Conservation (phyloP, 2,113 vertebrate species). For the Centropus unirufus region DNA sequence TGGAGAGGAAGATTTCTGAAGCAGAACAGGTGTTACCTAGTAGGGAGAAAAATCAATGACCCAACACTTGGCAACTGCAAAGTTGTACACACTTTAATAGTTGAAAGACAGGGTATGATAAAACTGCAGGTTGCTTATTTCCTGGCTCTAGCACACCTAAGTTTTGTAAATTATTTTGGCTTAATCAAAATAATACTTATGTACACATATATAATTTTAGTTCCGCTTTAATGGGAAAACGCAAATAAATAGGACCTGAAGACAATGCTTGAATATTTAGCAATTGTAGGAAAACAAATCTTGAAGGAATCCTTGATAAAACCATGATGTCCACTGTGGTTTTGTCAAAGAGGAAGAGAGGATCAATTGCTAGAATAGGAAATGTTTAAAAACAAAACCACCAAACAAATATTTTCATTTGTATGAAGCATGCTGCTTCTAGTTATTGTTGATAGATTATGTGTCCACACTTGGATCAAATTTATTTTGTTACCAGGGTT, state of each 20-base stretch:
- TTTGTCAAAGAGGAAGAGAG: neutral
- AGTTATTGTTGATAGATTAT: neutral
- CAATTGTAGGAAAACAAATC: neutral
- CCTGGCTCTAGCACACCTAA: neutral
- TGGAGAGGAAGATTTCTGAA: slow-evolving; percentile 35
- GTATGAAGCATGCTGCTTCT: neutral
- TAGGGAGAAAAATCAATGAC: slow-evolving; percentile 1
- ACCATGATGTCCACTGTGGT: neutral
- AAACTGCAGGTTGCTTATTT: neutral
- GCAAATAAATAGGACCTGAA: neutral
- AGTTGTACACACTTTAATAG: slow-evolving; percentile 28
- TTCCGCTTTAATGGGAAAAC: neutral
- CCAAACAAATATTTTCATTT: neutral
- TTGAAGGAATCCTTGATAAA: neutral
- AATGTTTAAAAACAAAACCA: neutral
- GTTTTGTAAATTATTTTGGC: neutral
- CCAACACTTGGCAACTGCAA: slow-evolving; percentile 7
- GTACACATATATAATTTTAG: neutral
- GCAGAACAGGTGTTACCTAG: slow-evolving; percentile 37
- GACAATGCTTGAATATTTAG: neutral
- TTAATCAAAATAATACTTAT: neutral
- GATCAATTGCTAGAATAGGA: neutral
- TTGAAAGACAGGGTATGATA: neutral
- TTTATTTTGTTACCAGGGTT: neutral
- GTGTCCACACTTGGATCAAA: neutral